Evolutionary conservation across 2,113 vertebrate species (phyloP).

Genomic region (Poeciliopsis prolifica): DNA sequence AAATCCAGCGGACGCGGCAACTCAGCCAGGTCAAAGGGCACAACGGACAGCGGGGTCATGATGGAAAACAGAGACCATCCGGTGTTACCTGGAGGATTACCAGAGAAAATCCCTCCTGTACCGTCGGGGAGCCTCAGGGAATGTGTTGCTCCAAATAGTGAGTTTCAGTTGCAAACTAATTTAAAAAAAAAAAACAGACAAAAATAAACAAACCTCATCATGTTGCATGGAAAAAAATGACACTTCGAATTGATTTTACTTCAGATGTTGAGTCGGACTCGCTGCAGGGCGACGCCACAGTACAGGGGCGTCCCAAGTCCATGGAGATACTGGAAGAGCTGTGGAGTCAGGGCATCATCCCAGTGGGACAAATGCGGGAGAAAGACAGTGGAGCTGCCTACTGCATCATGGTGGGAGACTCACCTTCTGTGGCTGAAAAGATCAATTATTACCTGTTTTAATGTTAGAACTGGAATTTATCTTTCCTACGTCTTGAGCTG

Average conservation of each 20-base stretch:
- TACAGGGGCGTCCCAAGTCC: slow-evolving; percentile 73
- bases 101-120: slow-evolving; percentile 53
- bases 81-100: slow-evolving; percentile 53
- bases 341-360: slow-evolving; percentile 85
- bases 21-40: slow-evolving; percentile 77
- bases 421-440: not conserved
- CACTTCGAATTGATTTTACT: not conserved
- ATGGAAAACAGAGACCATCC: slow-evolving; percentile 59
- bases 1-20: slow-evolving; percentile 67
- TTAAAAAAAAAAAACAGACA: not conserved
- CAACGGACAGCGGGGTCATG: slow-evolving; percentile 79
- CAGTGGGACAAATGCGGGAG: slow-evolving; percentile 58
- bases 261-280: slow-evolving; percentile 39
- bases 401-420: slow-evolving; percentile 78
- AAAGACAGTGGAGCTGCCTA: slow-evolving; percentile 60
- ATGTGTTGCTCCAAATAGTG: slow-evolving; percentile 8
- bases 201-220: too few relatives aligned
- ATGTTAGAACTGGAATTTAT: not conserved
- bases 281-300: slow-evolving; percentile 39
- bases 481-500: not conserved
- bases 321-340: slow-evolving; percentile 87
- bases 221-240: not conserved
- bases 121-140: slow-evolving; percentile 8
- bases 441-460: not conserved
- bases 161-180: not conserved